A percentile compares a stretch with the other conserved stretches of the same genome.
Conservation (phyloP, 2,113 vertebrate species). For the Mus musculus region DNA sequence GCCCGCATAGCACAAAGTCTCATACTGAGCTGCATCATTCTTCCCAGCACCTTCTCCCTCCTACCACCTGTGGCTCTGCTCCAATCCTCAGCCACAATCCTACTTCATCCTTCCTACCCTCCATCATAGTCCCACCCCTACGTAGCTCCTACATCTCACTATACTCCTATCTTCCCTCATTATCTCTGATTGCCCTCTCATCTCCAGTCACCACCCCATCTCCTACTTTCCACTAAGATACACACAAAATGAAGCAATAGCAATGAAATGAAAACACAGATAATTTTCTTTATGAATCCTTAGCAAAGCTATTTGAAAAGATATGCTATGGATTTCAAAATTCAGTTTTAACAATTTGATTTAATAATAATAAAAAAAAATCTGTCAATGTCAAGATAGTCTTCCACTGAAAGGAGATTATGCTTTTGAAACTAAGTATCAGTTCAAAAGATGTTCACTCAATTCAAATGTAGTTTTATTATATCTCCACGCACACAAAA, state of each 20-base stretch:
- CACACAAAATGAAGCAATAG: not conserved
- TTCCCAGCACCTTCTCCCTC: not conserved
- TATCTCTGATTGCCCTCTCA: not conserved
- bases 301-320: not conserved
- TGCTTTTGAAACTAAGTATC: not conserved
- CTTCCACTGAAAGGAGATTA: not conserved
- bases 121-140: not conserved
- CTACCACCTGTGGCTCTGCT: no score
- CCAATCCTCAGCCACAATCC: no score
- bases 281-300: not conserved
- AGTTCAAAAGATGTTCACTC: not conserved
- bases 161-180: not conserved
- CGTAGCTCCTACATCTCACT: not conserved
- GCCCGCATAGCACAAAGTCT: not conserved
- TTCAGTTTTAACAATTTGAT: not conserved
- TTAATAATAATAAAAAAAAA: not conserved
- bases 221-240: not conserved
- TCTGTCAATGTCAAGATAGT: not conserved
- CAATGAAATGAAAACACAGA: not conserved
- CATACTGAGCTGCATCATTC: not conserved
- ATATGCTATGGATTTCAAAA: not conserved
- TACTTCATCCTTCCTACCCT: not conserved
- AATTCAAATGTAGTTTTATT: not conserved
- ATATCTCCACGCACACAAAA: not conserved
- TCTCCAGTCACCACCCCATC: not conserved